These are phyloP conservation scores for Microplitis deprimator DNA, from an alignment of 2,888 invertebrate genomes.

Conservation along the genomic window DNA sequence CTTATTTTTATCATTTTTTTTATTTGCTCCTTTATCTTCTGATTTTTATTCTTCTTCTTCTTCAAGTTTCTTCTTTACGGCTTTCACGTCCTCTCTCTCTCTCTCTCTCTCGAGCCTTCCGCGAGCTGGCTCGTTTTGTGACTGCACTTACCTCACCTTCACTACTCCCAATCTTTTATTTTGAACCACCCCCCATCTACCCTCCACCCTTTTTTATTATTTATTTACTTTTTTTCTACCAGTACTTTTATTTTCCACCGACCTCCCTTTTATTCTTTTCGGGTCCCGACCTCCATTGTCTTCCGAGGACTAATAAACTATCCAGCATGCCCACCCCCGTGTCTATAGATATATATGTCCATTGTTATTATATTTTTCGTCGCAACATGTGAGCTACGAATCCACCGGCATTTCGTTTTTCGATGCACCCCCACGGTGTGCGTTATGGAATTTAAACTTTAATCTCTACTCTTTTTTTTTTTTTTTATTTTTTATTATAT, in stretches of 20 bases:
- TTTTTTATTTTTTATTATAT: constrained; percentile 32
- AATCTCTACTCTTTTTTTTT: constrained; percentile 43
- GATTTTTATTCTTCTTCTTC: constrained; percentile 13
- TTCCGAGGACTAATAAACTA: constrained; percentile 69
- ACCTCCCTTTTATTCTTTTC: constrained; percentile 63
- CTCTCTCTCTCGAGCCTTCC: not conserved
- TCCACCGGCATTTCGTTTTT: constrained; percentile 46
- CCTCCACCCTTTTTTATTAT: constrained; percentile 47
- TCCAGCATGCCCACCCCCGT: constrained; percentile 65
- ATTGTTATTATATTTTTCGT: constrained; percentile 50
- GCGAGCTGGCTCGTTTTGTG: no score
- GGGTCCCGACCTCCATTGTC: constrained; percentile 70
- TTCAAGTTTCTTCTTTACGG: constrained; percentile 12
- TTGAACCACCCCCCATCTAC: constrained; percentile 31
- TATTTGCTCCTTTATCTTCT: no score
- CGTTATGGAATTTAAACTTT: constrained; percentile 60
- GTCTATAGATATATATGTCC: constrained; percentile 42
- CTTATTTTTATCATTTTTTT: constrained; percentile 38
- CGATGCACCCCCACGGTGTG: constrained; percentile 56
- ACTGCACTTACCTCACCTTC: no score
- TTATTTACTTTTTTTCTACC: not conserved
- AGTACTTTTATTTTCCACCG: constrained; percentile 46
- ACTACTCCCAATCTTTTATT: constrained; percentile 19
- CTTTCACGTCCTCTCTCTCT: constrained; percentile 40
- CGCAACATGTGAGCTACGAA: constrained; percentile 43